phyloP scores from a whole-genome alignment of 1,140 invertebrate genomes.

The Papilio machaon region DNA sequence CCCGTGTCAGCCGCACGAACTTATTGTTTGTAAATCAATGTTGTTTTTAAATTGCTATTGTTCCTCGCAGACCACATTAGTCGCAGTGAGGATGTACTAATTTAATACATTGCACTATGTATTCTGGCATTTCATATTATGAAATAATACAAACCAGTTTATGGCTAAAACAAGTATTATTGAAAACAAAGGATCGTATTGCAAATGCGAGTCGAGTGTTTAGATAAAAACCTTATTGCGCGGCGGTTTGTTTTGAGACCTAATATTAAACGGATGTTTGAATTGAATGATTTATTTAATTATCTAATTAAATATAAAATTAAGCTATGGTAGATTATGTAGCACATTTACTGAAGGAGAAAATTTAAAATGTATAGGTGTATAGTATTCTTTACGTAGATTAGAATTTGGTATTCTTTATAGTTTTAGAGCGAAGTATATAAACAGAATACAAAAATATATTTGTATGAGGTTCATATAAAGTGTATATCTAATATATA shows the following conservation, averaged over 20 bases:
- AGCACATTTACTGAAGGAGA: not conserved
- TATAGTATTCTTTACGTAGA: no score
- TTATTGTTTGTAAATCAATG: conserved; percentile 31
- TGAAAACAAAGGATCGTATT: not conserved
- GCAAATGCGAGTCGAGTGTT: not conserved
- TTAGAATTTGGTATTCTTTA: no score
- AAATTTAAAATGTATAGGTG: no score
- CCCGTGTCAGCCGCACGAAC: not conserved
- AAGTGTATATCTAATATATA: no score
- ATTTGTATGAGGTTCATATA: no score
- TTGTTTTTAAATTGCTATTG: conserved; percentile 27
- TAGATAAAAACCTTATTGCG: not conserved
- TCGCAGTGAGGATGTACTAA: not conserved
- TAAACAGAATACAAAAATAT: no score
- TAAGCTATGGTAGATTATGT: not conserved
- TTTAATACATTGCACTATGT: not conserved
- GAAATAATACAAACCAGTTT: not conserved
- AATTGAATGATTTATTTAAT: not conserved
- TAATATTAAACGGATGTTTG: not conserved
- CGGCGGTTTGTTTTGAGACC: not conserved
- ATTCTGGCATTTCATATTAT: no score
- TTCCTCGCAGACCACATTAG: not conserved
- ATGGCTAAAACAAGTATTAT: not conserved
- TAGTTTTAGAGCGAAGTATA: no score
- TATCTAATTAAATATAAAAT: not conserved